A percentile compares a stretch with the other conserved stretches of the same genome.
phyloP scores from a whole-genome alignment of 2,113 vertebrate genomes.

The Python bivittatus region DNA sequence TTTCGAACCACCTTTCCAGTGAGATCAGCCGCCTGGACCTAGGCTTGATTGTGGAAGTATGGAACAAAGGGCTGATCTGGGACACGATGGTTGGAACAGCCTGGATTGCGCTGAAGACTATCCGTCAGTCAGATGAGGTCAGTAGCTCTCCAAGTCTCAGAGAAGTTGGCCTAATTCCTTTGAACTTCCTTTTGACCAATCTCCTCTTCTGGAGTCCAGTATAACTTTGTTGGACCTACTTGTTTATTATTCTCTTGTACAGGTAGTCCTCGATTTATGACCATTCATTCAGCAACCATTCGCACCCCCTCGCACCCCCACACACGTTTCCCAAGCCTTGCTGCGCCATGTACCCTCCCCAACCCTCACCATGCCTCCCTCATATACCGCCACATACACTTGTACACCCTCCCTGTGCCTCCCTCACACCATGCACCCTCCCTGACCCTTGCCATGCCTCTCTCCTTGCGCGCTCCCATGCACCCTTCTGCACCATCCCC shows the following conservation, averaged over 20 bases:
- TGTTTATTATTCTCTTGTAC: not conserved
- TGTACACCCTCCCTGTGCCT: not conserved
- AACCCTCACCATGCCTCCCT: too few species aligned
- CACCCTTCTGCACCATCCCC: too few species aligned
- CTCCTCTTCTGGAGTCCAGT: not conserved
- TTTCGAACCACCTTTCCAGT: constrained; percentile 67
- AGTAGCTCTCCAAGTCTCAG: constrained; percentile 8
- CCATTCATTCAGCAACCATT: not conserved
- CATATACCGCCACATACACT: too few species aligned
- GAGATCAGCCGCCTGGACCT: constrained; percentile 96
- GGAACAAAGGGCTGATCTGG: constrained; percentile 99
- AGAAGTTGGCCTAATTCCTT: not conserved
- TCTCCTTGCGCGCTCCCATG: too few species aligned
- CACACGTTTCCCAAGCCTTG: not conserved
- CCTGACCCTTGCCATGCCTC: too few species aligned
- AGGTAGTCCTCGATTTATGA: not conserved
- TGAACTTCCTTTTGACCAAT: not conserved
- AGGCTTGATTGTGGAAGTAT: constrained; percentile 96
- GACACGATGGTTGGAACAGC: constrained; percentile 94
- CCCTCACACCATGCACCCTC: too few species aligned
- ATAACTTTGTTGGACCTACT: not conserved
- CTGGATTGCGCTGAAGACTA: constrained; percentile 89
- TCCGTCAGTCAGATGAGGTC: constrained; percentile 94
- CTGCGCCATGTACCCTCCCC: too few species aligned
- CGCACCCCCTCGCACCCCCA: not conserved